phyloP scores from a whole-genome alignment of 2,113 vertebrate species.

The Phaethon lepturus region DNA sequence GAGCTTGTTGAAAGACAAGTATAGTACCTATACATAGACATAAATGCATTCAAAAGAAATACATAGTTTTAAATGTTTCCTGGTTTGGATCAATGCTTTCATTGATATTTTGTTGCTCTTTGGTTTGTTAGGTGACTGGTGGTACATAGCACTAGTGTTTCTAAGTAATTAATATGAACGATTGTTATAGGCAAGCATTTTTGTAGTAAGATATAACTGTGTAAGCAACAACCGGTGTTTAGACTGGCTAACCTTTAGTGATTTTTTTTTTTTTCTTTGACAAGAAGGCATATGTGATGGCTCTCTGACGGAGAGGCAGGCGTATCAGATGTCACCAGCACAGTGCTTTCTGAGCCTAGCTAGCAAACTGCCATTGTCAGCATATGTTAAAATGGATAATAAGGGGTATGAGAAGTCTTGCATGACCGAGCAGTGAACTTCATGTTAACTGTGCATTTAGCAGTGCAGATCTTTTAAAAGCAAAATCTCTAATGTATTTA shows the following conservation, averaged over 20 bases:
- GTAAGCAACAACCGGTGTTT: background rate
- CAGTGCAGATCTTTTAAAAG: constrained; percentile 1
- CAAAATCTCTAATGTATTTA: background rate
- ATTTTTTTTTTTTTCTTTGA: background rate
- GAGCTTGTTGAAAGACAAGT: background rate
- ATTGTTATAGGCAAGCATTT: constrained; percentile 20
- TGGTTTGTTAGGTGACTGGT: background rate
- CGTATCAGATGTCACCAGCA: constrained; percentile 29
- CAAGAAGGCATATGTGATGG: background rate
- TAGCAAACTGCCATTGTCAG: constrained; percentile 45
- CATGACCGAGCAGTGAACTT: constrained; percentile 47
- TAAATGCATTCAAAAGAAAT: background rate
- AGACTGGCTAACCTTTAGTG: constrained; percentile 14
- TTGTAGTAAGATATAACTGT: background rate
- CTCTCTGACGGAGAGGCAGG: background rate
- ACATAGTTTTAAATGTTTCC: background rate
- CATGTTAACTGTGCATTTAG: background rate
- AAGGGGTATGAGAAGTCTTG: constrained; percentile 49
- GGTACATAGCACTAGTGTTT: background rate
- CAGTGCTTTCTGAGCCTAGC: constrained; percentile 30
- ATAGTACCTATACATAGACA: background rate
- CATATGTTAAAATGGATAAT: constrained; percentile 38
- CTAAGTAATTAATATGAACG: constrained; percentile 16
- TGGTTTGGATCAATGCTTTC: background rate
- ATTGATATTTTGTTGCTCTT: background rate